These are phyloP conservation scores for Linurgus olivaceus DNA, from an alignment of 2,797 vertebrate species.

Conservation along the genomic window DNA sequence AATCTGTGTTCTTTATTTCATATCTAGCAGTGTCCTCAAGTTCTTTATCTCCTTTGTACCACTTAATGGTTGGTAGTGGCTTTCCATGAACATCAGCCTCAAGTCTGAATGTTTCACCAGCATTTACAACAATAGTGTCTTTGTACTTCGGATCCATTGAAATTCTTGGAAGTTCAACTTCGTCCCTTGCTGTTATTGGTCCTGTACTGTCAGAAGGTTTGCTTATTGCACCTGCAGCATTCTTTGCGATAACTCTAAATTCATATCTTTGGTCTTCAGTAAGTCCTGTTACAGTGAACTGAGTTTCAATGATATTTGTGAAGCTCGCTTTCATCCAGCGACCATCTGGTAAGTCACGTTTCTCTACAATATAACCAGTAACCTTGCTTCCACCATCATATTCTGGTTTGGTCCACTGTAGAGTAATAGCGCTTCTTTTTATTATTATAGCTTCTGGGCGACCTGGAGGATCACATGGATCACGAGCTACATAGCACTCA, in stretches of 20 bases:
- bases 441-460: conserved; percentile 90
- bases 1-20: conserved; percentile 92
- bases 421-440: conserved; percentile 89
- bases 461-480: conserved; percentile 96
- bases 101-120: conserved; percentile 92
- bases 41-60: conserved; percentile 92
- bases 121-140: conserved; percentile 89
- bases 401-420: conserved; percentile 95
- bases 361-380: conserved; percentile 95
- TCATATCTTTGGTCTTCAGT: conserved; percentile 95
- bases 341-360: conserved; percentile 95
- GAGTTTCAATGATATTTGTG: conserved; percentile 95
- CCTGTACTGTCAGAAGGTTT: conserved; percentile 97
- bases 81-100: conserved; percentile 94
- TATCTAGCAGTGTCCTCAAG: conserved; percentile 89
- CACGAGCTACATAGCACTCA: conserved; percentile 92
- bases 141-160: conserved; percentile 96
- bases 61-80: conserved; percentile 89
- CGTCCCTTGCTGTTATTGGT: conserved; percentile 92
- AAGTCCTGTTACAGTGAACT: conserved; percentile 91
- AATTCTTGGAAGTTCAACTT: conserved; percentile 91
- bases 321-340: conserved; percentile 98
- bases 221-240: conserved; percentile 91
- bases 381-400: conserved; percentile 97
- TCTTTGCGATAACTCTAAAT: conserved; percentile 98